Evolutionary conservation across 2,888 invertebrate genomes (phyloP).

Genomic region (Colletes collaris): DNA sequence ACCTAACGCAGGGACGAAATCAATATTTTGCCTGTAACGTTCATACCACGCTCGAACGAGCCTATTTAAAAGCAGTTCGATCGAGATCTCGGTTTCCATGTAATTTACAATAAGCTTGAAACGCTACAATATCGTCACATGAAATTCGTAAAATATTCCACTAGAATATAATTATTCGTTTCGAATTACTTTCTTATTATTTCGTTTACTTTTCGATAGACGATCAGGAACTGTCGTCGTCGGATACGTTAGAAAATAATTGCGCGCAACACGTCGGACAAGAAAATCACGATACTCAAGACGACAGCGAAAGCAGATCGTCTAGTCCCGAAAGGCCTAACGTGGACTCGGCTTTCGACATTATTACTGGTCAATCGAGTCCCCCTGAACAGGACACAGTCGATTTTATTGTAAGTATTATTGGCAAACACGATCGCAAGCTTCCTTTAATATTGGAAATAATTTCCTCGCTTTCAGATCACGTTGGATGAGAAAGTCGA

Average conservation of each 20-base stretch:
- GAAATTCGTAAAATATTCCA: too few species aligned
- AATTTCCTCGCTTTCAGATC: constrained; percentile 38
- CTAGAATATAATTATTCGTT: too few species aligned
- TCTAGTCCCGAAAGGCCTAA: constrained; percentile 58
- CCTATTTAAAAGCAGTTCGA: constrained; percentile 4
- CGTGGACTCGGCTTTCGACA: constrained; percentile 71
- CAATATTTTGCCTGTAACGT: constrained; percentile 74
- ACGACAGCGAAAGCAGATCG: constrained; percentile 53
- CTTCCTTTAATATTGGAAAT: neutral
- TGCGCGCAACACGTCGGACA: constrained; percentile 20
- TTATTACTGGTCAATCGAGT: constrained; percentile 68
- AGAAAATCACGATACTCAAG: constrained; percentile 26
- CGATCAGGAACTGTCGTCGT: constrained; percentile 51
- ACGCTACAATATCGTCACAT: too few species aligned
- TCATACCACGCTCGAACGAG: constrained; percentile 38
- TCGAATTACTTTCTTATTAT: neutral
- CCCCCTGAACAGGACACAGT: constrained; percentile 67
- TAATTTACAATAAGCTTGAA: neutral
- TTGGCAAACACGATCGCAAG: neutral
- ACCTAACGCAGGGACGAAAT: constrained; percentile 71
- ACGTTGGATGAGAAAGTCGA: constrained; percentile 36
- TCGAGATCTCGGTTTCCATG: constrained; percentile 1
- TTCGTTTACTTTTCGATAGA: constrained; percentile 12
- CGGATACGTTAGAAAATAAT: constrained; percentile 48
- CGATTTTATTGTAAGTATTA: constrained; percentile 65